Conservation (phyloP, 1,140 invertebrate species). For the Bombus ignitus region DNA sequence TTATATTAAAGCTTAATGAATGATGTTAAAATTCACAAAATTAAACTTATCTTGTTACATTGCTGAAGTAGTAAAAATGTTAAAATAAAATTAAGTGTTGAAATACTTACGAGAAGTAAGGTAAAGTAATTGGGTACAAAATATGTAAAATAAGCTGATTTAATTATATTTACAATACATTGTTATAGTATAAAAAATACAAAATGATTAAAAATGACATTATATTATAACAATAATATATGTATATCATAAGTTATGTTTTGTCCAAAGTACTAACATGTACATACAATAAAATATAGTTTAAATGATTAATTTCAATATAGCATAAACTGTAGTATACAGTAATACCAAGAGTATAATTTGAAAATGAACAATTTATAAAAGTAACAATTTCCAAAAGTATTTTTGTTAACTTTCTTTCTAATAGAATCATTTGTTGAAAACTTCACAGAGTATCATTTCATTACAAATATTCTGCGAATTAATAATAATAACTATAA, state of each 20-base stretch:
- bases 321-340: not conserved
- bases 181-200: conserved; percentile 1
- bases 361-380: not conserved
- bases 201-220: not conserved
- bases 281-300: not conserved
- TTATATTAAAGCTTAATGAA: not conserved
- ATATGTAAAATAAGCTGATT: not conserved
- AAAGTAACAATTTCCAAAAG: not conserved
- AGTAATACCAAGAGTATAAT: not conserved
- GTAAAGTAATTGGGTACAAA: conserved; percentile 4
- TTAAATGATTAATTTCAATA: not conserved
- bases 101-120: not conserved
- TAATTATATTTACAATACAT: conserved; percentile 7
- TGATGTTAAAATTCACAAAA: not conserved
- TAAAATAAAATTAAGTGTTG: too few species aligned
- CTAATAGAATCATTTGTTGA: not conserved
- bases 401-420: not conserved
- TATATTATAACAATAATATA: not conserved
- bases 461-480: not conserved
- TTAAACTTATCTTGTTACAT: not conserved
- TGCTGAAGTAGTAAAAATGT: not conserved
- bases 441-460: not conserved
- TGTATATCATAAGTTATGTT: not conserved
- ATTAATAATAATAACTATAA: not conserved
- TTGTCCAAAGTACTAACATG: not conserved